phyloP scores from a whole-genome alignment of 2,888 invertebrate genomes.

The Orthonychiurus folsomi region DNA sequence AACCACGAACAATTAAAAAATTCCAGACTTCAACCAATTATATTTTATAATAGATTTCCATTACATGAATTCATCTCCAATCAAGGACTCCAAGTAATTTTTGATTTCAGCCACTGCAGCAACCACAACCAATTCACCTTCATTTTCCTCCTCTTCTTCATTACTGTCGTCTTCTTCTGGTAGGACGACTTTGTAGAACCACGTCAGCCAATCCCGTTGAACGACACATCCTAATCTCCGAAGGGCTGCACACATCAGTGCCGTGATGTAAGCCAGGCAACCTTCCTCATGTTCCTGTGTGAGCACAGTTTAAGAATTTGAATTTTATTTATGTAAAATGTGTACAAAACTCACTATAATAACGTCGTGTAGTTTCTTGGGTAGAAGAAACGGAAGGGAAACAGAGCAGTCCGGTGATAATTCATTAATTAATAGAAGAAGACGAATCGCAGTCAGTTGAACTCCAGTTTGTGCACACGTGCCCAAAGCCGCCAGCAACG shows the following conservation, averaged over 20 bases:
- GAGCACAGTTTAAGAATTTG: background rate
- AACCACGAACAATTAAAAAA: too few species aligned
- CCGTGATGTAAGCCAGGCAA: slow-evolving; percentile 30
- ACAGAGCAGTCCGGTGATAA: slow-evolving; percentile 12
- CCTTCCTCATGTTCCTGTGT: slow-evolving; percentile 28
- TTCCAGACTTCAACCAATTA: background rate
- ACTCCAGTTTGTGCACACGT: slow-evolving; percentile 11
- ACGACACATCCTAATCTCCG: slow-evolving; percentile 31
- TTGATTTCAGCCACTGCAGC: too few species aligned
- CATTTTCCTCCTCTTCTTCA: background rate
- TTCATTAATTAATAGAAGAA: slow-evolving; percentile 15
- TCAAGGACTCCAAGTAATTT: background rate
- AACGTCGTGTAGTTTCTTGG: slow-evolving; percentile 14
- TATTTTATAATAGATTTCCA: background rate
- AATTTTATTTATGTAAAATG: background rate
- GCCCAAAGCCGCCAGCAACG: slow-evolving; percentile 16
- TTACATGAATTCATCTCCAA: background rate
- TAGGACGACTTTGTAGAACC: slow-evolving; percentile 21
- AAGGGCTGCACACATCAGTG: slow-evolving; percentile 28
- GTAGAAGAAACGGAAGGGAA: slow-evolving; percentile 9
- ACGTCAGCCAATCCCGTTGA: slow-evolving; percentile 26
- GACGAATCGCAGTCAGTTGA: slow-evolving; percentile 15
- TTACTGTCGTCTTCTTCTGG: background rate
- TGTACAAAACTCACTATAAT: slow-evolving; percentile 10
- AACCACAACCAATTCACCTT: background rate